These are phyloP conservation scores for Galerucella nymphaeae DNA, from an alignment of 2,888 invertebrate species.

Conservation along the genomic window DNA sequence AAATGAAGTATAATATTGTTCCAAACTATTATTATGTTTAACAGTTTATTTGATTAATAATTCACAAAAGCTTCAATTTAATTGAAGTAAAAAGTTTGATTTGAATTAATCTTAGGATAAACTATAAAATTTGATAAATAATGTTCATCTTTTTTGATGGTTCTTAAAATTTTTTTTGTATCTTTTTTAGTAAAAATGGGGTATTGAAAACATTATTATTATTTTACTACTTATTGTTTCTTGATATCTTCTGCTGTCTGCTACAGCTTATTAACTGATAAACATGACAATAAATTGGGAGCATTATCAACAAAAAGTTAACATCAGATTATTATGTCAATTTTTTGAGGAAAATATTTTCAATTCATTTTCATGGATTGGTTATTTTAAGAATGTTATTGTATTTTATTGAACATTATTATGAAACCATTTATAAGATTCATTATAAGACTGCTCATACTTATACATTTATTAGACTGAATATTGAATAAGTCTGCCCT, in stretches of 20 bases:
- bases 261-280: neutral
- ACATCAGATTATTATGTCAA: neutral
- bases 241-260: neutral
- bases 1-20: neutral
- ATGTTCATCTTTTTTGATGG: neutral
- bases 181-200: neutral
- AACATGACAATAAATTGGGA: neutral
- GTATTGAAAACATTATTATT: neutral
- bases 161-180: neutral
- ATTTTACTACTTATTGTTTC: neutral
- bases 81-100: constrained; percentile 1
- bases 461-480: neutral
- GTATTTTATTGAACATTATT: constrained; percentile 1
- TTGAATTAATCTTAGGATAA: constrained; percentile 2
- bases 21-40: neutral
- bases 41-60: constrained; percentile 2
- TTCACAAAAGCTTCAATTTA: constrained; percentile 2
- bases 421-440: neutral
- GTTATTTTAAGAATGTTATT: neutral
- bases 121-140: neutral
- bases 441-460: neutral
- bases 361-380: neutral
- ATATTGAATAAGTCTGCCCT: neutral
- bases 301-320: neutral
- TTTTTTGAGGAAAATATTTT: neutral